Evolutionary conservation across 1,140 invertebrate species (phyloP).

Genomic region (Rhyacophila brunnea): DNA sequence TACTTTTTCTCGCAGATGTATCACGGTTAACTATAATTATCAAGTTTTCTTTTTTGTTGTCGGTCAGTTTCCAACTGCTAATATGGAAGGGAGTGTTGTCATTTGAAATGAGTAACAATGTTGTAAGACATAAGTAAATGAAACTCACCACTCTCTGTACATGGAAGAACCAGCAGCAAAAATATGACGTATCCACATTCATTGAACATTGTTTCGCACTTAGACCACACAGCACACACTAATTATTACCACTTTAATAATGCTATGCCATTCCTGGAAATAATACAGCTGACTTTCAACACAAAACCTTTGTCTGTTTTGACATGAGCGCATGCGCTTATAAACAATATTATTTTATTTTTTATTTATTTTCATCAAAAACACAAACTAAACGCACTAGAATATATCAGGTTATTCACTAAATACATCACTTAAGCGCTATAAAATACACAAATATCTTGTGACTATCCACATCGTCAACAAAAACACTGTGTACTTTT

Average conservation of each 20-base stretch:
- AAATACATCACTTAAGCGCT: conserved; percentile 18
- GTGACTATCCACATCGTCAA: conserved; percentile 28
- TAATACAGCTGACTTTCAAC: conserved; percentile 57
- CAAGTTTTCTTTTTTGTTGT: no score
- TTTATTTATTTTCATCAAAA: conserved; percentile 15
- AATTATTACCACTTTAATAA: conserved; percentile 31
- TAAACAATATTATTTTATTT: conserved; percentile 37
- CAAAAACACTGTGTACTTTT: conserved; percentile 11
- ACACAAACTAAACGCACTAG: conserved; percentile 21
- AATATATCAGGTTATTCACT: conserved; percentile 12
- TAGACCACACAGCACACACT: conserved; percentile 11
- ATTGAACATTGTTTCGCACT: conserved; percentile 57
- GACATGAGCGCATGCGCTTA: conserved; percentile 53
- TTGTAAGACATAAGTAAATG: conserved; percentile 2
- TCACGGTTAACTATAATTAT: no score
- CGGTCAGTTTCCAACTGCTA: no score
- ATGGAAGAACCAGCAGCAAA: conserved; percentile 56
- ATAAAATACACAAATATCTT: conserved; percentile 7
- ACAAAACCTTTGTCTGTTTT: conserved; percentile 60
- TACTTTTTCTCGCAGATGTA: no score
- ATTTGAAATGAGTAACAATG: not conserved
- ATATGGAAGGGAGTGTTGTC: conserved; percentile 3
- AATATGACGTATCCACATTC: conserved; percentile 59
- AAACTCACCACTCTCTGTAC: conserved; percentile 58
- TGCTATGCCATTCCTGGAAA: conserved; percentile 35